Evolutionary conservation across 2,888 invertebrate genomes (phyloP).

Genomic region (Podotricha telesiphe): DNA sequence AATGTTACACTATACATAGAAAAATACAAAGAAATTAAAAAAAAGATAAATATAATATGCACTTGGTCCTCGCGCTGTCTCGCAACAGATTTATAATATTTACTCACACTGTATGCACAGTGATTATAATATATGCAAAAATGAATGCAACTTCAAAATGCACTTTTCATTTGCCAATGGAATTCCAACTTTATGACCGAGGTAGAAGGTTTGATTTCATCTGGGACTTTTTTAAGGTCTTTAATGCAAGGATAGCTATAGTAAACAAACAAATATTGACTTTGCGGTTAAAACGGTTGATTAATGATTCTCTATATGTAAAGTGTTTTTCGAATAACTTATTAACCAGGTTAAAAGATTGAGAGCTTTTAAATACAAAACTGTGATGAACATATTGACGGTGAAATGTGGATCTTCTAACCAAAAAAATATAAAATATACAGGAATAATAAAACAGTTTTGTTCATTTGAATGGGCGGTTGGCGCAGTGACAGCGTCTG

Average conservation of each 20-base stretch:
- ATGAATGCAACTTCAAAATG: conserved; percentile 42
- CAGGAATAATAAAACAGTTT: too few relatives aligned
- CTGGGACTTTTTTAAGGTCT: background rate
- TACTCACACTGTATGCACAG: conserved; percentile 31
- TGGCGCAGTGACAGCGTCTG: too few relatives aligned
- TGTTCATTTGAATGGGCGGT: too few relatives aligned
- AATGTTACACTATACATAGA: background rate
- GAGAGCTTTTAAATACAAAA: background rate
- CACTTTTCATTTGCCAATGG: background rate
- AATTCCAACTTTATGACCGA: background rate
- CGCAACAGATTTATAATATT: conserved; percentile 43
- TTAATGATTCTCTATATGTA: conserved; percentile 23
- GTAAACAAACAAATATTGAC: conserved; percentile 19
- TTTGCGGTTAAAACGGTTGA: conserved; percentile 24
- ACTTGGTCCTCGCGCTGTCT: conserved; percentile 37
- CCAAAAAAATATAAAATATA: too few relatives aligned
- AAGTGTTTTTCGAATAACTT: conserved; percentile 19
- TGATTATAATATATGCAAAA: conserved; percentile 41
- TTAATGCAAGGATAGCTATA: conserved; percentile 25
- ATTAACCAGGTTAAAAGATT: conserved; percentile 22
- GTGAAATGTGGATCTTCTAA: too few relatives aligned
- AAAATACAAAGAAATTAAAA: background rate
- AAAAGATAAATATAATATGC: background rate
- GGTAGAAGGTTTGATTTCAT: background rate
- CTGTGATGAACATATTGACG: too few relatives aligned